Evolutionary conservation across 2,888 invertebrate genomes (phyloP).

Genomic region (Eupithecia vulgata): DNA sequence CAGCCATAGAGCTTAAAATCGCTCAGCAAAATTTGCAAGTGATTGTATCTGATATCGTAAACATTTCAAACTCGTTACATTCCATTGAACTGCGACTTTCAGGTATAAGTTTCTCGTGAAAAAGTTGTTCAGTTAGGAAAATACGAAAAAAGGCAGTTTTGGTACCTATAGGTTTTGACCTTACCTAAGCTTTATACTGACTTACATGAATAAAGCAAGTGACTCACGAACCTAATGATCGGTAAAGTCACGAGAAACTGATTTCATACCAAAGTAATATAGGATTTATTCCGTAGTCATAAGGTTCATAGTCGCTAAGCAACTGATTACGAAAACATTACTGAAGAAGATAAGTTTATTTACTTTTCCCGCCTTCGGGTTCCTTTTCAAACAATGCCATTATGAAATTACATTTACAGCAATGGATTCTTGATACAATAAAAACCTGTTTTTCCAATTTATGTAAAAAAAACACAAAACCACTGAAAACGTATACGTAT

Average conservation of each 20-base stretch:
- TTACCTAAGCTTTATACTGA: conserved; percentile 34
- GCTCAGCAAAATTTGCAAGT: conserved; percentile 38
- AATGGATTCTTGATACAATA: not conserved
- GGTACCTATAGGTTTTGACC: not conserved
- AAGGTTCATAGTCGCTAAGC: conserved; percentile 32
- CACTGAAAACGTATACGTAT: conserved; percentile 7
- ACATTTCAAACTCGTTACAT: conserved; percentile 26
- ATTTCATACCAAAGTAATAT: conserved; percentile 21
- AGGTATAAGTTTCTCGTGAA: conserved; percentile 26
- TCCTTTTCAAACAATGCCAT: conserved; percentile 36
- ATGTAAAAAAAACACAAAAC: not conserved
- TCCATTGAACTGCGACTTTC: conserved; percentile 25
- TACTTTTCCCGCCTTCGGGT: conserved; percentile 42
- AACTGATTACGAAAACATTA: conserved; percentile 21
- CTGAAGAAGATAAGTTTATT: conserved; percentile 35
- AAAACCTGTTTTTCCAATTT: not conserved
- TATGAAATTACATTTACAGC: conserved; percentile 33
- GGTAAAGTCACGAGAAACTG: conserved; percentile 35
- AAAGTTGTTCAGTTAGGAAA: conserved; percentile 28
- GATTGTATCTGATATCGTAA: conserved; percentile 31
- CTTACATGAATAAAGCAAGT: not conserved
- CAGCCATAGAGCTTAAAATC: conserved; percentile 32
- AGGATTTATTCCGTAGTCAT: conserved; percentile 24
- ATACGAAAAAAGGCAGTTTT: conserved; percentile 16
- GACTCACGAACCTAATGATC: conserved; percentile 34